Conservation (phyloP, 2,113 vertebrate species). For the Barbus barbus region DNA sequence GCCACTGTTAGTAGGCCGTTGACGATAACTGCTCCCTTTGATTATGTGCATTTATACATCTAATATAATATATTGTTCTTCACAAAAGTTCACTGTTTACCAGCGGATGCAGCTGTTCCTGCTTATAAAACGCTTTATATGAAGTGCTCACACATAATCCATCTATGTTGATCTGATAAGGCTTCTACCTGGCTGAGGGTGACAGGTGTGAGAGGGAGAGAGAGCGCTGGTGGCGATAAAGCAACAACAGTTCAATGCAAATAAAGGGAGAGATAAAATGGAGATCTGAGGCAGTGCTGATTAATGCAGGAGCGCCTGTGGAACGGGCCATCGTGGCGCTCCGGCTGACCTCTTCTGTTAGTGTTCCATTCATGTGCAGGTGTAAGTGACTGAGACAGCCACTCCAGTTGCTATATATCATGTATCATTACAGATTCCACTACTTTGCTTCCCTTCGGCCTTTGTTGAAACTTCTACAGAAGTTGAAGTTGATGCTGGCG, state of each 20-base stretch:
- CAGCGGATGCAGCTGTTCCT: constrained; percentile 82
- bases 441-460: not conserved
- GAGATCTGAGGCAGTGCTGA: constrained; percentile 81
- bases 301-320: constrained; percentile 36
- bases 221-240: constrained; percentile 84
- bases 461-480: constrained; percentile 29
- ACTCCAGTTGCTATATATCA: constrained; percentile 27
- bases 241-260: constrained; percentile 84
- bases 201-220: constrained; percentile 84
- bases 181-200: constrained; percentile 81
- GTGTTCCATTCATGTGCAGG: constrained; percentile 68
- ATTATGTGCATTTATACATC: constrained; percentile 74
- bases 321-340: no score
- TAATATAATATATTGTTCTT: constrained; percentile 80
- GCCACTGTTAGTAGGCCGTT: constrained; percentile 47
- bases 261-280: constrained; percentile 82
- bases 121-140: constrained; percentile 72
- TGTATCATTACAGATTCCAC: constrained; percentile 27
- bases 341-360: constrained; percentile 76
- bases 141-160: constrained; percentile 78
- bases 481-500: constrained; percentile 16
- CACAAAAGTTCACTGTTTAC: constrained; percentile 78
- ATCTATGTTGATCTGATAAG: constrained; percentile 84
- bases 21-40: constrained; percentile 75
- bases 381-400: constrained; percentile 25